Evolutionary conservation across 1,140 invertebrate genomes (phyloP).

Genomic region (Camponotus pennsylvanicus): DNA sequence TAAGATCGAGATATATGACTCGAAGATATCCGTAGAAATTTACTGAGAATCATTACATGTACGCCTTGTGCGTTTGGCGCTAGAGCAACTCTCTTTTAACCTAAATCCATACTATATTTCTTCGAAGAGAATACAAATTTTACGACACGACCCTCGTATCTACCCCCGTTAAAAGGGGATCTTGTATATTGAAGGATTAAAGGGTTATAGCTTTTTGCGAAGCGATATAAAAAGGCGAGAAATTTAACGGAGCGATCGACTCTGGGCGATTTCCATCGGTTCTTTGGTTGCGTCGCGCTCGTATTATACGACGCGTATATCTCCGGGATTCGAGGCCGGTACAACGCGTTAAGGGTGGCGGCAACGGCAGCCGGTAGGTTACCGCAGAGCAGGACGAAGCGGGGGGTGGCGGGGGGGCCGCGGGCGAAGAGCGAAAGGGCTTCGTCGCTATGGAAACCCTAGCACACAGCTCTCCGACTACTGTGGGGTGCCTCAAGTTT

Average conservation of each 20-base stretch:
- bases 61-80: not conserved
- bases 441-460: conserved; percentile 82
- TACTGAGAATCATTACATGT: not conserved
- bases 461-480: conserved; percentile 69
- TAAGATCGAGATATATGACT: not conserved
- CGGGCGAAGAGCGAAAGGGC: conserved; percentile 77
- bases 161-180: not conserved
- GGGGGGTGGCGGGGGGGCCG: not conserved
- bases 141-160: not conserved
- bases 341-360: conserved; percentile 62
- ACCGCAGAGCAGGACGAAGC: conserved; percentile 33
- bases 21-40: not conserved
- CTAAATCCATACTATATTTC: not conserved
- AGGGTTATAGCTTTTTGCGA: not conserved
- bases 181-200: not conserved
- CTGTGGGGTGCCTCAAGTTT: conserved; percentile 82
- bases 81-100: not conserved
- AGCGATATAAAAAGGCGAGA: conserved; percentile 21
- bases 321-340: conserved; percentile 66
- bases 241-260: conserved; percentile 22
- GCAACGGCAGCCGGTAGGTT: conserved; percentile 63
- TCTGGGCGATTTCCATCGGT: conserved; percentile 30
- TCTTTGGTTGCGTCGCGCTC: conserved; percentile 15
- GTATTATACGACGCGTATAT: conserved; percentile 50
- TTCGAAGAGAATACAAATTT: not conserved